These are phyloP conservation scores for Phocides pigmalion DNA, from an alignment of 1,140 invertebrate genomes.

Conservation along the genomic window DNA sequence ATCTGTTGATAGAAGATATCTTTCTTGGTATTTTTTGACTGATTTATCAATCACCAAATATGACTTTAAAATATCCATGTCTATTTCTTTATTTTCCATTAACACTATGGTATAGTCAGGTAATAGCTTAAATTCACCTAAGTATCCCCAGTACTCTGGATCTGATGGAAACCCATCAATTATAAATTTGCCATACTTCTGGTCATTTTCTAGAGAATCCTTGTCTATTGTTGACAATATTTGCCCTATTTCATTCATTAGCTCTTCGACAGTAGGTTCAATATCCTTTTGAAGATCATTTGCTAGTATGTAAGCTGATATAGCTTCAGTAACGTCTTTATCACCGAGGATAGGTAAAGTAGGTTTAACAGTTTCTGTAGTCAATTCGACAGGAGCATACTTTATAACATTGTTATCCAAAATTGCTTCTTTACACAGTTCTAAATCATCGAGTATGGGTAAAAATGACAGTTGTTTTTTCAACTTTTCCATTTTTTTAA, in stretches of 20 bases:
- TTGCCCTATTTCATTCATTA: slow-evolving; percentile 67
- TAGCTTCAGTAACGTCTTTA: slow-evolving; percentile 64
- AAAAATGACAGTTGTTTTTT: slow-evolving; percentile 50
- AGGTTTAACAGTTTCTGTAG: slow-evolving; percentile 52
- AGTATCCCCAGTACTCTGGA: slow-evolving; percentile 73
- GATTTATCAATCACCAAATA: slow-evolving; percentile 55
- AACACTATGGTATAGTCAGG: slow-evolving; percentile 84
- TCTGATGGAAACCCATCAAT: slow-evolving; percentile 84
- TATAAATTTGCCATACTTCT: slow-evolving; percentile 82
- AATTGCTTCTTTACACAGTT: slow-evolving; percentile 49
- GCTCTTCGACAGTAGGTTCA: slow-evolving; percentile 59
- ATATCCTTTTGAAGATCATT: slow-evolving; percentile 72
- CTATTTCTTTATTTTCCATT: slow-evolving; percentile 78
- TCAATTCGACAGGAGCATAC: slow-evolving; percentile 59
- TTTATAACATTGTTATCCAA: slow-evolving; percentile 46
- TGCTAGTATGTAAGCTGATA: slow-evolving; percentile 60
- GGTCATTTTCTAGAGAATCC: slow-evolving; percentile 45
- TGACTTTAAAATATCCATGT: slow-evolving; percentile 62
- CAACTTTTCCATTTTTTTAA: slow-evolving; percentile 19
- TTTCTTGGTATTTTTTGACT: slow-evolving; percentile 61
- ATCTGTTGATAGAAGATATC: slow-evolving; percentile 57
- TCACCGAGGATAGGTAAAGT: slow-evolving; percentile 60
- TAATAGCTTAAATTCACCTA: slow-evolving; percentile 69
- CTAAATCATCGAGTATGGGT: slow-evolving; percentile 58
- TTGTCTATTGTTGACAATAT: slow-evolving; percentile 68